Conservation (phyloP, 2,888 invertebrate genomes). For the Phyto melanocephala region DNA sequence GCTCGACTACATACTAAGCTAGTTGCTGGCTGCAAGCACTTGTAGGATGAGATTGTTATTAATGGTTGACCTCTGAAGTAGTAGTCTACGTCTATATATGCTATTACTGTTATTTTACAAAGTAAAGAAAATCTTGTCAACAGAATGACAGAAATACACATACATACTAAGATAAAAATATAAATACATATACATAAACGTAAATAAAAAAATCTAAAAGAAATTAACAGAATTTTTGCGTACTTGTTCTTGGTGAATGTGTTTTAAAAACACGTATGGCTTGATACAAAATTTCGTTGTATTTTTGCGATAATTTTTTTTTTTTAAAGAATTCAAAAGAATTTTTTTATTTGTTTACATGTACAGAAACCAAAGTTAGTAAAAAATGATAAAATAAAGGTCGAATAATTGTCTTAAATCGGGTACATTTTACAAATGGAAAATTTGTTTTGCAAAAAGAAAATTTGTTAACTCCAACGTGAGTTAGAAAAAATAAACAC, state of each 20-base stretch:
- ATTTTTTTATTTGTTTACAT: neutral
- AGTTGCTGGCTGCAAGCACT: slow-evolving; percentile 11
- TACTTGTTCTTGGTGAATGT: slow-evolving; percentile 40
- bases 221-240: neutral
- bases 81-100: slow-evolving; percentile 7
- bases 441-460: too few species aligned
- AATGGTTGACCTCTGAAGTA: slow-evolving; percentile 60
- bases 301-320: neutral
- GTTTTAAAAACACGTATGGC: slow-evolving; percentile 42
- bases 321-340: neutral
- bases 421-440: too few species aligned
- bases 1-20: neutral
- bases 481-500: too few species aligned
- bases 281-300: slow-evolving; percentile 2
- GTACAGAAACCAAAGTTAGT: too few species aligned
- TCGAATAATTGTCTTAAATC: too few species aligned
- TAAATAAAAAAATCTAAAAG: neutral
- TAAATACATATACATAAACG: neutral
- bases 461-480: too few species aligned
- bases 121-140: slow-evolving; percentile 27
- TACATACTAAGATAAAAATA: neutral
- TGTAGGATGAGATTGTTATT: slow-evolving; percentile 37
- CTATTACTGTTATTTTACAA: slow-evolving; percentile 7
- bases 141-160: neutral
- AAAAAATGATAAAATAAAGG: too few species aligned